A percentile compares a stretch with the other conserved stretches of the same genome.
These are phyloP conservation scores for Trichacis sp. DNA, from an alignment of 2,888 invertebrate species.

Conservation along the genomic window DNA sequence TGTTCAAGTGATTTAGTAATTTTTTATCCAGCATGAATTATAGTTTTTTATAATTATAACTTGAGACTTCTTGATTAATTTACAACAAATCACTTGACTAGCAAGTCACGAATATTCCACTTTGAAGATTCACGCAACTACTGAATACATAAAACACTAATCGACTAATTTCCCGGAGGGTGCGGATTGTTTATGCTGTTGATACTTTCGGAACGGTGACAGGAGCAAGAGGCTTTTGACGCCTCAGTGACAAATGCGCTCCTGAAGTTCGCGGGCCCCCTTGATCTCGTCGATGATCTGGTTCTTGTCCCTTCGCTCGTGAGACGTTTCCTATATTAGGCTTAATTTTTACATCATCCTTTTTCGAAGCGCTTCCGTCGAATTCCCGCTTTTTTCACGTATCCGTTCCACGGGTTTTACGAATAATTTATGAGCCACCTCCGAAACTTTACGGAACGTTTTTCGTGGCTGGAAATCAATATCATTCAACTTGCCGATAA, in stretches of 20 bases:
- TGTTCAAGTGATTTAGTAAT: no score
- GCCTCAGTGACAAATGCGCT: slow-evolving; percentile 56
- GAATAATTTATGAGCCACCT: no score
- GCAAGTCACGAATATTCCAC: no score
- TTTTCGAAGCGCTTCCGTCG: neutral
- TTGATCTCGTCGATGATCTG: slow-evolving; percentile 49
- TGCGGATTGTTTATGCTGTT: slow-evolving; percentile 19
- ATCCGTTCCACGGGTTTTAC: neutral
- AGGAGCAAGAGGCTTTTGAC: slow-evolving; percentile 52
- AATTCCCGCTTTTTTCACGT: slow-evolving; percentile 4
- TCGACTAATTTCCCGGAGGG: slow-evolving; percentile 57
- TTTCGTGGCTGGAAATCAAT: no score
- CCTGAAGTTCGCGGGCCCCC: slow-evolving; percentile 49
- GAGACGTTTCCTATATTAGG: slow-evolving; percentile 54
- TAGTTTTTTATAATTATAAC: no score
- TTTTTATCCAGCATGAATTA: no score
- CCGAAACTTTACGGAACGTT: no score
- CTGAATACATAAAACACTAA: slow-evolving; percentile 63
- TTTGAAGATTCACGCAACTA: slow-evolving; percentile 22
- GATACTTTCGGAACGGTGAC: neutral
- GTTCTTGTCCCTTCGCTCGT: slow-evolving; percentile 51
- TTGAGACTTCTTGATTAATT: no score
- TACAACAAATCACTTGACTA: no score
- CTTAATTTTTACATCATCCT: slow-evolving; percentile 1
- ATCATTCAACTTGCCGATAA: no score